Conservation (phyloP, 2,113 vertebrate genomes). For the Cyrtonyx montezumae region DNA sequence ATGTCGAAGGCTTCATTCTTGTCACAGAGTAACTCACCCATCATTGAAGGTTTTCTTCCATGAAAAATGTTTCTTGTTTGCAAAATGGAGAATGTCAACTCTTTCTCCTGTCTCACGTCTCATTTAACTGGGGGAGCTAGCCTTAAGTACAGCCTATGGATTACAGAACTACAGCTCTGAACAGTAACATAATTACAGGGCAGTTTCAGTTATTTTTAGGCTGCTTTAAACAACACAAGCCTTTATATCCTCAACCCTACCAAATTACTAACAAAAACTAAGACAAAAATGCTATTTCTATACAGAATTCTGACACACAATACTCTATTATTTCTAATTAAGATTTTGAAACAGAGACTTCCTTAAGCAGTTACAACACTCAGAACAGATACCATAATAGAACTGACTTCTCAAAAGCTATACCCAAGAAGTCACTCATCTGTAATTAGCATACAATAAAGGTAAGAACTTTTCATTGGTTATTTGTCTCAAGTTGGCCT, state of each 20-base stretch:
- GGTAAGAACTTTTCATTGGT: not conserved
- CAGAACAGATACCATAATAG: not conserved
- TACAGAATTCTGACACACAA: not conserved
- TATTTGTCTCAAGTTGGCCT: not conserved
- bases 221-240: not conserved
- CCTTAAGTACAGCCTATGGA: too few relatives aligned
- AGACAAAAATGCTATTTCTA: not conserved
- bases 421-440: not conserved
- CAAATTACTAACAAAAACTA: not conserved
- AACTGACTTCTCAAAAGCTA: not conserved
- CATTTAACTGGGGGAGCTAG: not conserved
- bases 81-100: not conserved
- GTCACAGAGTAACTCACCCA: too few relatives aligned
- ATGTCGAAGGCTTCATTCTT: not conserved
- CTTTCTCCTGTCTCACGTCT: not conserved
- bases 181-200: not conserved
- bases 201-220: not conserved
- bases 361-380: not conserved
- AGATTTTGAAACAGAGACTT: not conserved
- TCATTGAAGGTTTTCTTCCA: not conserved
- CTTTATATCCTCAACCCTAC: not conserved
- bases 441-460: not conserved
- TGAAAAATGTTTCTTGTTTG: not conserved
- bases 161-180: too few relatives aligned
- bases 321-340: not conserved